Evolutionary conservation across 2,113 vertebrate genomes (phyloP).

Genomic region (Rhadina sibilatrix): DNA sequence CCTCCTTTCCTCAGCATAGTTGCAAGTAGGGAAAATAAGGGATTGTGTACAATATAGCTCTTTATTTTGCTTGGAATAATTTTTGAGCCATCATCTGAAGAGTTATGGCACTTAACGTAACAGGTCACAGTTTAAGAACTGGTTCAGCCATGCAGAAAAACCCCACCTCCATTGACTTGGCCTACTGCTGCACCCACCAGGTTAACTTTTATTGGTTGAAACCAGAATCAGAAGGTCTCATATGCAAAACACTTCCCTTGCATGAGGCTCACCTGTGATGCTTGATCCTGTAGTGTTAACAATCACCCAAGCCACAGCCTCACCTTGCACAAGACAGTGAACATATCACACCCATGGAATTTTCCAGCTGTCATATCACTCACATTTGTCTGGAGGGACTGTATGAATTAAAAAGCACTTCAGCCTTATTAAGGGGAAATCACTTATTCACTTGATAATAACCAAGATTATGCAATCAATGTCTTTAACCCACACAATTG

Average conservation of each 20-base stretch:
- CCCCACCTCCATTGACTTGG: background rate
- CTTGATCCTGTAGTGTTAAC: rapidly evolving
- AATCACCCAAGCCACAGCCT: no score
- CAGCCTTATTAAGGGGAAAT: background rate
- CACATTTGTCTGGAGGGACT: background rate
- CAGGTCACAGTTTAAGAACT: background rate
- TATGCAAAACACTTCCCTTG: background rate
- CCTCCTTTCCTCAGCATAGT: background rate
- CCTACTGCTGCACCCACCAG: background rate
- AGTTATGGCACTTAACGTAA: background rate
- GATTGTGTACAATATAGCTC: background rate
- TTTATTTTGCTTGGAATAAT: background rate
- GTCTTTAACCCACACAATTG: background rate
- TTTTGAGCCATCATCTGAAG: background rate
- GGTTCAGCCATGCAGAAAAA: rapidly evolving
- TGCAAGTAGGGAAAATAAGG: background rate
- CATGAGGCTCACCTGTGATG: background rate
- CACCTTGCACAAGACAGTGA: background rate
- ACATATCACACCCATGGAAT: background rate
- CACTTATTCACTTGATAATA: background rate
- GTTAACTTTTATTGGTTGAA: background rate
- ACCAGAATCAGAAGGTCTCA: background rate
- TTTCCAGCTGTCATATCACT: background rate
- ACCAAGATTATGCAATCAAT: background rate
- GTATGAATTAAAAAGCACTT: background rate